These are phyloP conservation scores for Leucoptera coffeella DNA, from an alignment of 2,888 invertebrate species.

Conservation along the genomic window DNA sequence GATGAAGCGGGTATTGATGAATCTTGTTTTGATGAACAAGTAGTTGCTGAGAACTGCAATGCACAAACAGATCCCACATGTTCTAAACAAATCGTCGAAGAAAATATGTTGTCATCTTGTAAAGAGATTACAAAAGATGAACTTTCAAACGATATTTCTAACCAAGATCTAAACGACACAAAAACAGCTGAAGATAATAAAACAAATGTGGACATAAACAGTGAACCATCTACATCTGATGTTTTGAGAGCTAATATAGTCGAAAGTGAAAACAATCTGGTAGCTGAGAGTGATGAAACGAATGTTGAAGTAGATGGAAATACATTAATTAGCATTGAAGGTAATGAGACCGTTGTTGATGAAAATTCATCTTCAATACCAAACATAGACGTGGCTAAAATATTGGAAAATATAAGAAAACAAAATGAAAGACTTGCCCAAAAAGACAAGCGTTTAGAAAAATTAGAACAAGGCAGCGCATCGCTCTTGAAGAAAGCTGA, in stretches of 20 bases:
- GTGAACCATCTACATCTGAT: too few species aligned
- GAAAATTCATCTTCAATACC: not conserved
- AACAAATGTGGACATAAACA: slow-evolving; percentile 2
- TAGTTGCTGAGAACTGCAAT: not conserved
- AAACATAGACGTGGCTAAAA: slow-evolving; percentile 13
- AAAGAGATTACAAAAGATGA: slow-evolving; percentile 4
- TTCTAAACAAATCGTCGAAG: too few species aligned
- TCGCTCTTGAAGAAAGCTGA: slow-evolving; percentile 12
- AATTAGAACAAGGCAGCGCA: slow-evolving; percentile 13
- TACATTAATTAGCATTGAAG: too few species aligned
- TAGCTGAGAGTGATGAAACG: too few species aligned
- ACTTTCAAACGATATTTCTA: too few species aligned
- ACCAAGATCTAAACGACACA: too few species aligned
- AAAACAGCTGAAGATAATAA: slow-evolving; percentile 1
- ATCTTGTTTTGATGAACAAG: slow-evolving; percentile 14
- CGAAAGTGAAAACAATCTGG: too few species aligned
- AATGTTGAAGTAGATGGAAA: too few species aligned
- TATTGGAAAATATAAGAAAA: slow-evolving; percentile 15
- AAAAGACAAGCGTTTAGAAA: slow-evolving; percentile 16
- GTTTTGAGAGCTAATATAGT: too few species aligned
- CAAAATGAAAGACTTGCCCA: slow-evolving; percentile 15
- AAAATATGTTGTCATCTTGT: too few species aligned
- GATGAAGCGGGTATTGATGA: slow-evolving; percentile 33
- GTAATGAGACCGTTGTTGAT: too few species aligned
- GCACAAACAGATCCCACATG: not conserved